A percentile compares a stretch with the other conserved stretches of the same genome.
Evolutionary conservation across 2,888 invertebrate genomes (phyloP).

Genomic region (Acronicta aceris): DNA sequence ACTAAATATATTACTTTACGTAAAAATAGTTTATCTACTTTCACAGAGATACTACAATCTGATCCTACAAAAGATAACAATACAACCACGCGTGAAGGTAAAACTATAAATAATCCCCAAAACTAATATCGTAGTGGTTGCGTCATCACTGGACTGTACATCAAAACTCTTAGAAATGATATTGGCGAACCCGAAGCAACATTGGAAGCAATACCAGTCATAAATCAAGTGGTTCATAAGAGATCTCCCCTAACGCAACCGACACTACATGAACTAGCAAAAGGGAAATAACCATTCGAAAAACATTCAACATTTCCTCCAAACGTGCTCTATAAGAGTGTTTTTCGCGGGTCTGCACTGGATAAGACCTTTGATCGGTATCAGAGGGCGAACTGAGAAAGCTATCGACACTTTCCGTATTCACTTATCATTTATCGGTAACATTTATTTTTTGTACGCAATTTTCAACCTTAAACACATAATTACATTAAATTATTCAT

Average conservation of each 20-base stretch:
- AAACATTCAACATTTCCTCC: conserved; percentile 72
- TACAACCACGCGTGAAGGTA: conserved; percentile 45
- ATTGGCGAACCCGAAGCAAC: conserved; percentile 70
- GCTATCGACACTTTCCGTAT: conserved; percentile 77
- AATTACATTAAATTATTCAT: conserved; percentile 29
- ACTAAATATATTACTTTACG: background rate
- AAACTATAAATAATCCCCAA: conserved; percentile 67
- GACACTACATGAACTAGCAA: conserved; percentile 77
- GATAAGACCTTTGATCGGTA: conserved; percentile 81
- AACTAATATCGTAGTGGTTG: conserved; percentile 70
- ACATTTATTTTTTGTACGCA: conserved; percentile 44
- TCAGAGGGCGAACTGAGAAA: conserved; percentile 79
- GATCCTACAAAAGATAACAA: conserved; percentile 53
- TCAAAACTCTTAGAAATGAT: conserved; percentile 71
- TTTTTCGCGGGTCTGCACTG: conserved; percentile 72
- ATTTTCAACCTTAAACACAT: conserved; percentile 67
- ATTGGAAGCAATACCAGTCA: conserved; percentile 64
- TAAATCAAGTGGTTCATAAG: conserved; percentile 82
- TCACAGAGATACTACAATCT: conserved; percentile 20
- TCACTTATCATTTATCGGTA: conserved; percentile 77
- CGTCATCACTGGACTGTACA: conserved; percentile 69
- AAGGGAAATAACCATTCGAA: conserved; percentile 75
- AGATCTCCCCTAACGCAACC: conserved; percentile 70
- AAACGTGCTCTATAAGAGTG: conserved; percentile 66
- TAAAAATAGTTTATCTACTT: conserved; percentile 9